Evolutionary conservation across 2,113 vertebrate genomes (phyloP).

Genomic region (Strix uralensis): DNA sequence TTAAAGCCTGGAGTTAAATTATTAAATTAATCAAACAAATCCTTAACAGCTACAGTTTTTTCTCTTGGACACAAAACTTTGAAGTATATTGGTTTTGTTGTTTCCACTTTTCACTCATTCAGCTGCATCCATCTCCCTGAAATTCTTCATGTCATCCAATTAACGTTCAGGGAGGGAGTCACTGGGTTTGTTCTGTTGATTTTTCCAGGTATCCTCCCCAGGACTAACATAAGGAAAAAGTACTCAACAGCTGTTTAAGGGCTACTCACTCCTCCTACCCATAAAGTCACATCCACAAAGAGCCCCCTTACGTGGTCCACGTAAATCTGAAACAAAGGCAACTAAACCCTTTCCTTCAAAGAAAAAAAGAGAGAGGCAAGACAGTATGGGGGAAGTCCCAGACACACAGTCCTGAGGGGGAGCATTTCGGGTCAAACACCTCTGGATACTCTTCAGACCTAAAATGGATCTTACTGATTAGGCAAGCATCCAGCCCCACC

Average conservation of each 20-base stretch:
- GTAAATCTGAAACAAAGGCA: background rate
- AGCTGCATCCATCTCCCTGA: background rate
- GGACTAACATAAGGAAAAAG: background rate
- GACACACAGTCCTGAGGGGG: background rate
- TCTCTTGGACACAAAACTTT: background rate
- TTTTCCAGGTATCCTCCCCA: background rate
- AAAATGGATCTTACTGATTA: background rate
- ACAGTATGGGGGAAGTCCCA: background rate
- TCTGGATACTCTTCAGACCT: background rate
- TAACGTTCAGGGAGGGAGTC: background rate
- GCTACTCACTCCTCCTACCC: background rate
- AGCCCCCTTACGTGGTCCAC: rapidly evolving
- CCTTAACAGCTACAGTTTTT: background rate
- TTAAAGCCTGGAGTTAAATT: background rate
- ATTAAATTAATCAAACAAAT: background rate
- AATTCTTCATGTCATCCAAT: background rate
- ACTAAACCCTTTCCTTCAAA: background rate
- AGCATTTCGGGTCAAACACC: background rate
- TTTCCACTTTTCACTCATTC: background rate
- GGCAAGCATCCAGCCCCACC: background rate
- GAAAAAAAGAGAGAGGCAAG: background rate
- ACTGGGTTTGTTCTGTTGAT: background rate
- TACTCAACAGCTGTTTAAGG: background rate
- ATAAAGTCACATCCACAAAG: background rate
- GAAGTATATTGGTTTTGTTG: background rate